These are phyloP conservation scores for Lacerta bilineata DNA, from an alignment of 2,797 vertebrate species.

Conservation along the genomic window DNA sequence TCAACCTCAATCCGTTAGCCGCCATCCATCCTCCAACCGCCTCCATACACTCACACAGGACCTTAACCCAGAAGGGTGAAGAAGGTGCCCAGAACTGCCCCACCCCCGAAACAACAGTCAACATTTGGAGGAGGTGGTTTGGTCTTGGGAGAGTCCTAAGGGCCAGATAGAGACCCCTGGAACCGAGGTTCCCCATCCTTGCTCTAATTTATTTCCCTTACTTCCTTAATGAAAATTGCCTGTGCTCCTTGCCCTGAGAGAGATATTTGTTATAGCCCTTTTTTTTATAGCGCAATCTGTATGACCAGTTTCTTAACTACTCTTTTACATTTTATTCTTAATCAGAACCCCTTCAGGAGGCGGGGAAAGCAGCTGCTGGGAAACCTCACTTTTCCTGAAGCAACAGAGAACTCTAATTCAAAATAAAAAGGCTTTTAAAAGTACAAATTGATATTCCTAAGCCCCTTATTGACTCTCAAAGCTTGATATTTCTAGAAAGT, in stretches of 20 bases:
- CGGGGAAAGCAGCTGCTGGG: slow-evolving; percentile 7
- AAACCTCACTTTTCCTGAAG: slow-evolving; percentile 15
- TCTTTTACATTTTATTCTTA: not conserved
- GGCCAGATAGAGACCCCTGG: too few species aligned
- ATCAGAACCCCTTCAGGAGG: not conserved
- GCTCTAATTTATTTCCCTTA: not conserved
- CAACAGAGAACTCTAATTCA: slow-evolving; percentile 11
- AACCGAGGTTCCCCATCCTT: not conserved
- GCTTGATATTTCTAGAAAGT: slow-evolving; percentile 68
- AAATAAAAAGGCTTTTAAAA: slow-evolving; percentile 62
- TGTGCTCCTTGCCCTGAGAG: not conserved
- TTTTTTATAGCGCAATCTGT: not conserved
- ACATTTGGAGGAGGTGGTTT: too few species aligned
- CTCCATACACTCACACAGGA: too few species aligned
- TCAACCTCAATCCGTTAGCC: too few species aligned
- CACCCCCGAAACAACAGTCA: too few species aligned
- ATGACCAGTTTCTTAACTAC: not conserved
- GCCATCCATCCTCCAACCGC: too few species aligned
- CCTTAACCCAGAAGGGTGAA: too few species aligned
- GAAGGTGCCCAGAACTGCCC: too few species aligned
- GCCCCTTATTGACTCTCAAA: slow-evolving; percentile 67
- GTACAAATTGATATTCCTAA: slow-evolving; percentile 75
- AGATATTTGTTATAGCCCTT: not conserved
- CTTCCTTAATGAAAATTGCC: not conserved
- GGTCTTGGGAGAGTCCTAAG: too few species aligned